Evolutionary conservation across 2,888 invertebrate species (phyloP).

Genomic region (Lapara coniferarum): DNA sequence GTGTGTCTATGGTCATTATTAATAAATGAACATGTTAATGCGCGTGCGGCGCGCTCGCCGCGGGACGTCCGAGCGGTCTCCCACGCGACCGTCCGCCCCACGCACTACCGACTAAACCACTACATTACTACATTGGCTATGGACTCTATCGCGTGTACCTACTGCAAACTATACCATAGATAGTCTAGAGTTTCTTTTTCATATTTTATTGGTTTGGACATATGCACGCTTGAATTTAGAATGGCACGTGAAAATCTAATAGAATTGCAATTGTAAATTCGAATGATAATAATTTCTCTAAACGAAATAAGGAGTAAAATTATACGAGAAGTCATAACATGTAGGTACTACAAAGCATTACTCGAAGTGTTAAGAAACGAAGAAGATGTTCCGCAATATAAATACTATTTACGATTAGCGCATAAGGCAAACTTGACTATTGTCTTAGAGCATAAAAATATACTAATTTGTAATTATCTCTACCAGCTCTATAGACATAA

Average conservation of each 20-base stretch:
- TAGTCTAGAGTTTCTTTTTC: neutral
- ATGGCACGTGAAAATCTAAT: neutral
- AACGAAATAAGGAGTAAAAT: too few species aligned
- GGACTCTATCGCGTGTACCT: neutral
- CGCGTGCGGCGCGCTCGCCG: conserved; percentile 50
- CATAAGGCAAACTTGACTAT: neutral
- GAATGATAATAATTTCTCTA: neutral
- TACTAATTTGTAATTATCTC: neutral
- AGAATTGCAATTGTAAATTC: neutral
- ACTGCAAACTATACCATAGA: neutral
- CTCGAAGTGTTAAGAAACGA: too few species aligned
- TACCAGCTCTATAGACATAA: conserved; percentile 1
- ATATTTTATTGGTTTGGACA: neutral
- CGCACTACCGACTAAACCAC: conserved; percentile 21
- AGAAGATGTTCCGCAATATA: too few species aligned
- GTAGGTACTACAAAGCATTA: too few species aligned
- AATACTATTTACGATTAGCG: too few species aligned
- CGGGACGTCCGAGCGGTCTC: conserved; percentile 61
- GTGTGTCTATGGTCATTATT: conserved; percentile 57
- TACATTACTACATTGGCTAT: neutral
- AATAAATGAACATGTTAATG: conserved; percentile 79
- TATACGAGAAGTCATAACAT: too few species aligned
- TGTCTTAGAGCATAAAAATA: neutral
- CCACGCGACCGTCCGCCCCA: conserved; percentile 63
- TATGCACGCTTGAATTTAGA: neutral